phyloP scores from a whole-genome alignment of 2,113 vertebrate genomes.

The Micromys minutus region DNA sequence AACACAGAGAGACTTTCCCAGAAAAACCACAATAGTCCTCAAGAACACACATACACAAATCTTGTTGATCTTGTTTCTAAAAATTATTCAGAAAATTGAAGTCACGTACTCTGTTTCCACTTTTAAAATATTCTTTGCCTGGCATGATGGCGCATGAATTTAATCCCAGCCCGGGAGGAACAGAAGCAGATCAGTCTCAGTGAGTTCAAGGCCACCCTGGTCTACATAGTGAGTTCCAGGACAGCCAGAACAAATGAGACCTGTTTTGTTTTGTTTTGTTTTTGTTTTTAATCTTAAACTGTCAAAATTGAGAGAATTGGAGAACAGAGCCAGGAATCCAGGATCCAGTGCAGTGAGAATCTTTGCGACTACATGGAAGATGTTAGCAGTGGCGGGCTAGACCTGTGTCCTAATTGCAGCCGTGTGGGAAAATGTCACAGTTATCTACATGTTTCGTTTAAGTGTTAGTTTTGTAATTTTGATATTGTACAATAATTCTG shows the following conservation, averaged over 20 bases:
- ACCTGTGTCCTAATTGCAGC: background rate
- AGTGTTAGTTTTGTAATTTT: constrained; percentile 23
- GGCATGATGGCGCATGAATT: background rate
- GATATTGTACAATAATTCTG: background rate
- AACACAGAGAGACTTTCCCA: background rate
- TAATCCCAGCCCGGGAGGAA: background rate
- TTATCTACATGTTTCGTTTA: background rate
- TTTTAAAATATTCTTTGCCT: background rate
- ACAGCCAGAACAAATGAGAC: background rate
- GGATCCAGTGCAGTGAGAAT: background rate
- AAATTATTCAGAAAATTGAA: background rate
- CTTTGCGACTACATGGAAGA: background rate
- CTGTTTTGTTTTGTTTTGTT: too few species aligned
- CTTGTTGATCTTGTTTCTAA: background rate
- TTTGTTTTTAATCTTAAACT: too few species aligned
- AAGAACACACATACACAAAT: background rate
- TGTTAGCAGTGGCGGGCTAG: background rate
- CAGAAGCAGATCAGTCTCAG: background rate
- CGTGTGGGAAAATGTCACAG: background rate
- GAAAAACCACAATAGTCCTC: background rate
- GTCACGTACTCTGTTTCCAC: too few species aligned
- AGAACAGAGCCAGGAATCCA: background rate
- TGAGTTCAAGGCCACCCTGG: background rate
- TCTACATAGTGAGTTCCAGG: background rate
- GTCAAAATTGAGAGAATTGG: background rate